Base-by-base conservation (phyloP, 2,888 invertebrate genomes). In the Xylocampa areola region DNA sequence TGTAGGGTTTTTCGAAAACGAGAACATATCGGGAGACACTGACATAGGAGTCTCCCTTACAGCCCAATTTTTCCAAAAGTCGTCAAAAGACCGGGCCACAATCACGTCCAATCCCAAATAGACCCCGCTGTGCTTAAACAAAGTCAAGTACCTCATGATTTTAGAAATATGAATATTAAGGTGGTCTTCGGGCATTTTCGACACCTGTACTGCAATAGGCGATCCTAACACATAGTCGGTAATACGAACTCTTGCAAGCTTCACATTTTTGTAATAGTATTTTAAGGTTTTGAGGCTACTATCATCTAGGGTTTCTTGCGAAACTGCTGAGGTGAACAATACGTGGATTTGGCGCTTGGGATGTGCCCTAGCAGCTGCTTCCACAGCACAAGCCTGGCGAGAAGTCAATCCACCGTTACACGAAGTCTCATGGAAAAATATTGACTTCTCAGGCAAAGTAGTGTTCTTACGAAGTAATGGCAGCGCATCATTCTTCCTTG, bases 321-420 rank as follows among this genome's bases (percentile, higher is more conserved):
- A 17, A 0, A 67, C 48, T 21, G 52, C 0, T 33, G 62, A 57
- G 0, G 57, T 52, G 21, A 67, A 67, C 2, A 67, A 10, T 8
- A 67, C 45, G 13, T 49, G 37, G 32, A 67, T 62, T 37, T 62
- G 57, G 7, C 40, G 32, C 4, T 37, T 10, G 2, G 66, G 66
- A 5, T 72, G 55, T 0, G 59, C 21, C 39, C 25, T 62, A 5
- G 72, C 68, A 7, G 72, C 72, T 10, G 72, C 66, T 27, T 72
- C 72, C 0, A 72, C 57, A 4, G 14, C 59, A 44, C 72, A 72
- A 0, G 57, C 51, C 35, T 71, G 66, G 6, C 72, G 59, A 5
- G 44, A 30, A 37, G 49, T 48, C 0, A 72, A 40, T 13, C 47
- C 58, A 13, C 59, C 59, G 2, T 13, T 54, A 32, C 72, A 72